Percentiles rank a stretch among this genome's conserved stretches.
These are phyloP conservation scores for Dyspetes luteomarginatus DNA, from an alignment of 2,888 invertebrate genomes.

Conservation along the genomic window DNA sequence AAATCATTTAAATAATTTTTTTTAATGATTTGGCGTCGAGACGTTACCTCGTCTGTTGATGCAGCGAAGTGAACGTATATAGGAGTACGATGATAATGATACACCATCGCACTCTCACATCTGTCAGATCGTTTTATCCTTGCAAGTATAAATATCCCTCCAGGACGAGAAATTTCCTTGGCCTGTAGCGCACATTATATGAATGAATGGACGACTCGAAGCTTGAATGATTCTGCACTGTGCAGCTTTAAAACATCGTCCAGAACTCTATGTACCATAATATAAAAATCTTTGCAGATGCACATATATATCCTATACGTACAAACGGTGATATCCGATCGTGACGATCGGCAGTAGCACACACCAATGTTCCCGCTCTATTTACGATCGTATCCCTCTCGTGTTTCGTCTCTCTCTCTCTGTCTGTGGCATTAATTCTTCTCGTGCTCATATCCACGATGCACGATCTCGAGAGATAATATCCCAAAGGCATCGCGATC, in stretches of 20 bases:
- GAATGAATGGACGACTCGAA: slow-evolving; percentile 44
- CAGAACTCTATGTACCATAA: slow-evolving; percentile 4
- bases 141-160: slow-evolving; percentile 2
- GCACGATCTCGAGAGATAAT: slow-evolving; percentile 43
- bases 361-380: slow-evolving; percentile 42
- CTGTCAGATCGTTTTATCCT: slow-evolving; percentile 15
- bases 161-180: slow-evolving; percentile 18
- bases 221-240: slow-evolving; percentile 50
- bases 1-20: too few species aligned
- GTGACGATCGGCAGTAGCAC: slow-evolving; percentile 45
- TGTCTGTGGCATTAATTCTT: slow-evolving; percentile 19
- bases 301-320: not conserved
- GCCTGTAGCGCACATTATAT: slow-evolving; percentile 13
- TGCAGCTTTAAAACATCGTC: slow-evolving; percentile 26
- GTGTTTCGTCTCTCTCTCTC: slow-evolving; percentile 37
- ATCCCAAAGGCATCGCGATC: slow-evolving; percentile 37
- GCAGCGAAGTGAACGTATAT: not conserved
- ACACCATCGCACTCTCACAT: slow-evolving; percentile 24
- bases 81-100: slow-evolving; percentile 3
- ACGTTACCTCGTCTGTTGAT: not conserved
- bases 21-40: not conserved
- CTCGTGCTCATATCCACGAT: not conserved
- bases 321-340: slow-evolving; percentile 25
- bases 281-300: slow-evolving; percentile 28
- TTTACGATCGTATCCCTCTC: slow-evolving; percentile 50